Evolutionary conservation across 30 jellyfish, hydroid and myxozoan species (phyloP).

Genomic region (Catostylus mosaicus): DNA sequence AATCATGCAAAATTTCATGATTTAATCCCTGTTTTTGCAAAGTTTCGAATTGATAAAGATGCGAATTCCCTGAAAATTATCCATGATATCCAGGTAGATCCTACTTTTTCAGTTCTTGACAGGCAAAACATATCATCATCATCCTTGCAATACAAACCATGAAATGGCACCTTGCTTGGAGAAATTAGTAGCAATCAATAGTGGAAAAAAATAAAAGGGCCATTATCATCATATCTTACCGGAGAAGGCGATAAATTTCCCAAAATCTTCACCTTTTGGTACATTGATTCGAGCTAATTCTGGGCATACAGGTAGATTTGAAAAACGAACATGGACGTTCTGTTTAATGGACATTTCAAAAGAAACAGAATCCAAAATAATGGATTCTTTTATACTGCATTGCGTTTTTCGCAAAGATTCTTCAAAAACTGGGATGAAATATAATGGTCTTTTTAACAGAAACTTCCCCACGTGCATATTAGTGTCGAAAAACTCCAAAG

Average conservation of each 20-base stretch:
- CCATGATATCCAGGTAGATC: too few species aligned
- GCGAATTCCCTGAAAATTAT: too few species aligned
- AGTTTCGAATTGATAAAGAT: too few species aligned
- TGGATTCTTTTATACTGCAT: slow-evolving; percentile 13
- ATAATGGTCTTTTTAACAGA: slow-evolving; percentile 65
- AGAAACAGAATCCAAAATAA: background rate
- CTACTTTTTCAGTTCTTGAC: too few species aligned
- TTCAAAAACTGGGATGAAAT: slow-evolving; percentile 79
- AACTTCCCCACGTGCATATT: slow-evolving; percentile 76
- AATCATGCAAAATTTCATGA: too few species aligned
- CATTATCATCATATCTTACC: slow-evolving; percentile 53
- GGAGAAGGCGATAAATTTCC: slow-evolving; percentile 81
- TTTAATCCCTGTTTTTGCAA: too few species aligned
- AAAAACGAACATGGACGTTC: slow-evolving; percentile 75
- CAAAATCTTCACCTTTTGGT: slow-evolving; percentile 91
- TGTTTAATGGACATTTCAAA: slow-evolving; percentile 26
- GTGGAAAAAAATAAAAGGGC: too few species aligned
- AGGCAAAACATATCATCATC: too few species aligned
- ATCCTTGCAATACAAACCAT: too few species aligned
- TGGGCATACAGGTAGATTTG: slow-evolving; percentile 96
- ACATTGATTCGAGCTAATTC: slow-evolving; percentile 80
- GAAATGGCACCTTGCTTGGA: too few species aligned
- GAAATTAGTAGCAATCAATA: too few species aligned
- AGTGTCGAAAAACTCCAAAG: slow-evolving; percentile 83
- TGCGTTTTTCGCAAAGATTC: slow-evolving; percentile 62